These are phyloP conservation scores for Opisthograptis luteolata DNA, from an alignment of 2,888 invertebrate species.

Conservation along the genomic window DNA sequence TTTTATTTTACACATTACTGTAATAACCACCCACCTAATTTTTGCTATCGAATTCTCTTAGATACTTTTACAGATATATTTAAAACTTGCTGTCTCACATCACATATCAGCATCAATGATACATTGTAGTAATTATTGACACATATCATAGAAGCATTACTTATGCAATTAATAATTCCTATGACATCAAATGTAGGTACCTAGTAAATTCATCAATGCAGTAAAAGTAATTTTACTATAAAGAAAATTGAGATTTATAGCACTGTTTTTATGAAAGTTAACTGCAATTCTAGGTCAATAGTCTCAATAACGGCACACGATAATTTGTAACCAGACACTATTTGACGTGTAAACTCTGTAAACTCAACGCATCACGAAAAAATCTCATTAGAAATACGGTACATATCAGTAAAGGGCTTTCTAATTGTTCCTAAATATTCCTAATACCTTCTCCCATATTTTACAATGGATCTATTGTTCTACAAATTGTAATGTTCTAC, in stretches of 20 bases:
- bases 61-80: too few relatives aligned
- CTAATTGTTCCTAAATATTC: constrained; percentile 60
- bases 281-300: constrained; percentile 24
- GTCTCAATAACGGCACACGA: constrained; percentile 35
- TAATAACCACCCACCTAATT: too few relatives aligned
- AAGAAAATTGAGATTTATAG: constrained; percentile 3
- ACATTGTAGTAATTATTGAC: too few relatives aligned
- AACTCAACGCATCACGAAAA: constrained; percentile 55
- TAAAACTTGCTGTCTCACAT: too few relatives aligned
- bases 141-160: too few relatives aligned
- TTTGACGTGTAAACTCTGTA: constrained; percentile 49
- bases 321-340: constrained; percentile 41
- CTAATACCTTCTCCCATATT: constrained; percentile 43
- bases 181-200: too few relatives aligned
- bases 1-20: too few relatives aligned
- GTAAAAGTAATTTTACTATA: neutral
- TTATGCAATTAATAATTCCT: too few relatives aligned
- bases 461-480: constrained; percentile 42
- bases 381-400: constrained; percentile 52
- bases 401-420: constrained; percentile 56
- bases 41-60: too few relatives aligned
- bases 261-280: constrained; percentile 18
- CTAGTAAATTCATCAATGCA: too few relatives aligned
- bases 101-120: too few relatives aligned
- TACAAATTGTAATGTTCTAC: constrained; percentile 36